Evolutionary conservation across 2,797 vertebrate species (phyloP).

Genomic region (Myoxocephalus aenaeus): DNA sequence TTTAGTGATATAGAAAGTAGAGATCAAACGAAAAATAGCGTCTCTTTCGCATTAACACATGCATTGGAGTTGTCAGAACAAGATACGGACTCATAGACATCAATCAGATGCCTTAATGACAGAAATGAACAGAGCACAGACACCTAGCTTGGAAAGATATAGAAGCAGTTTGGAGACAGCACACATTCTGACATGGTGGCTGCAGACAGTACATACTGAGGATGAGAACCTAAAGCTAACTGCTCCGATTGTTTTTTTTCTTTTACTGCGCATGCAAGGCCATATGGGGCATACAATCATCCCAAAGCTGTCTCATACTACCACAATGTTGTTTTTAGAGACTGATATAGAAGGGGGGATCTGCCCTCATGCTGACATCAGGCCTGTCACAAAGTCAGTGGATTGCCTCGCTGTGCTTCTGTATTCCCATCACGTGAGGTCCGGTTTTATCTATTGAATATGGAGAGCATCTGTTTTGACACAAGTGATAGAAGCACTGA

Average conservation of each 20-base stretch:
- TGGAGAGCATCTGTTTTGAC: slow-evolving; percentile 83
- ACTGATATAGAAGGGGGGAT: slow-evolving; percentile 16
- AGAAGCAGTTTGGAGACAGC: not conserved
- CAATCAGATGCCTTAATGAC: not conserved
- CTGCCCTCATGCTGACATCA: slow-evolving; percentile 58
- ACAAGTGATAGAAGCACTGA: slow-evolving; percentile 83
- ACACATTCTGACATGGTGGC: not conserved
- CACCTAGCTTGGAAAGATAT: not conserved
- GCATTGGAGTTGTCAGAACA: not conserved
- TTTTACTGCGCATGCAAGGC: not conserved
- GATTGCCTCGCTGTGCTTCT: slow-evolving; percentile 37
- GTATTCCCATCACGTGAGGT: slow-evolving; percentile 70
- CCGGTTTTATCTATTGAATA: slow-evolving; percentile 82
- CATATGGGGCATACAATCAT: slow-evolving; percentile 29
- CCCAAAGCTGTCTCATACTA: slow-evolving; percentile 48
- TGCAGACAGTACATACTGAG: not conserved
- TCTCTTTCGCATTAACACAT: not conserved
- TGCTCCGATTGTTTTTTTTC: not conserved
- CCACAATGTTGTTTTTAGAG: slow-evolving; percentile 40
- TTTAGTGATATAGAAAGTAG: not conserved
- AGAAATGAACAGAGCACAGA: not conserved
- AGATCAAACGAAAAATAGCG: not conserved
- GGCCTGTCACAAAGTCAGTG: slow-evolving; percentile 59
- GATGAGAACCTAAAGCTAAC: not conserved
- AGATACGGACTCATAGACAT: not conserved